Evolutionary conservation across 2,888 invertebrate genomes (phyloP).

Genomic region (Hoplodrina blanda): DNA sequence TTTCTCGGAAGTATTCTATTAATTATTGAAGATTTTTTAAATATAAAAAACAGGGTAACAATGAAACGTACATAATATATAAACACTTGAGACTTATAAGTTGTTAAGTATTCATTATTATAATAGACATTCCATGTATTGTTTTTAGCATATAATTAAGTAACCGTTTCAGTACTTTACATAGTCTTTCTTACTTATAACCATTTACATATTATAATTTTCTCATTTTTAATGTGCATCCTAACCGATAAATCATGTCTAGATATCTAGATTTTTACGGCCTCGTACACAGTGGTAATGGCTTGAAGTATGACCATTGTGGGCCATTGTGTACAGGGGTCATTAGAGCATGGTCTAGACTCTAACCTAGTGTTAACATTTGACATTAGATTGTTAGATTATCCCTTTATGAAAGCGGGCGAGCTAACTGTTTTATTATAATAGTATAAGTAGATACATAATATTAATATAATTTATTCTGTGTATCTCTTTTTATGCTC

Average conservation of each 20-base stretch:
- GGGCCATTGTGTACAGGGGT: conserved; percentile 55
- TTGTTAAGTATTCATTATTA: background rate
- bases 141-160: conserved; percentile 11
- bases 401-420: conserved; percentile 76
- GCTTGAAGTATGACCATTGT: conserved; percentile 12
- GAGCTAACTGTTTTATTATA: conserved; percentile 74
- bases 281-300: conserved; percentile 30
- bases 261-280: conserved; percentile 38
- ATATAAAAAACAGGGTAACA: too few species aligned
- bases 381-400: conserved; percentile 62
- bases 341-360: conserved; percentile 79
- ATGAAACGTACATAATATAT: background rate
- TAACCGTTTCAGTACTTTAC: conserved; percentile 12
- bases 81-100: background rate
- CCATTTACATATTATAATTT: conserved; percentile 29
- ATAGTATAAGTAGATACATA: conserved; percentile 46
- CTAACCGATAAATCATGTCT: conserved; percentile 39
- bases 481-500: conserved; percentile 51
- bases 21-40: too few species aligned
- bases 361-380: conserved; percentile 59
- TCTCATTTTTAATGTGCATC: conserved; percentile 45
- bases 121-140: conserved; percentile 9
- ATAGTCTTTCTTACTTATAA: conserved; percentile 15
- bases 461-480: conserved; percentile 31
- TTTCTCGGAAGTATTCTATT: too few species aligned